A percentile compares a stretch with the other conserved stretches of the same genome.
phyloP scores from a whole-genome alignment of 1,140 invertebrate species.

The Diuraphis noxia region DNA sequence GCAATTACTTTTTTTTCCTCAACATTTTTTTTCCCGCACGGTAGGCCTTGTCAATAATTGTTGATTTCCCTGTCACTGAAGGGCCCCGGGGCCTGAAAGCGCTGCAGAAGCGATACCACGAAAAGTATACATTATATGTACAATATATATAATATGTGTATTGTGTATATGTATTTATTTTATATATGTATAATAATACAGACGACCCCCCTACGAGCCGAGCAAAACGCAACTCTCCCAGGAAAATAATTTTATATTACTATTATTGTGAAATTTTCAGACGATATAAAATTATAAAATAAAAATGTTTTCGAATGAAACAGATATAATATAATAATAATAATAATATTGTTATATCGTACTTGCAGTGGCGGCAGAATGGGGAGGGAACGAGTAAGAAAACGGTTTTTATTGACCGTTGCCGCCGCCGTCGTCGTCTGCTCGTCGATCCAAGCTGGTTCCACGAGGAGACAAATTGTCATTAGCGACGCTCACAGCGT shows the following conservation, averaged over 20 bases:
- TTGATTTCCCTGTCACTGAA: neutral
- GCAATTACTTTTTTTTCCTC: neutral
- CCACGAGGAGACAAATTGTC: conserved; percentile 47
- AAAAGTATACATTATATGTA: neutral
- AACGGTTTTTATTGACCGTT: conserved; percentile 40
- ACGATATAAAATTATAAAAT: conserved; percentile 23
- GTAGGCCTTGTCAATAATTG: conserved; percentile 5
- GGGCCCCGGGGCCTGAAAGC: neutral
- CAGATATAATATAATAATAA: neutral
- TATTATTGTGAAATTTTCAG: neutral
- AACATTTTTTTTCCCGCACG: neutral
- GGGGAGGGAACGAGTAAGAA: neutral
- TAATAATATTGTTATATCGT: neutral
- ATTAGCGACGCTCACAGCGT: conserved; percentile 52
- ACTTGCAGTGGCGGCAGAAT: neutral
- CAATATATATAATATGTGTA: neutral
- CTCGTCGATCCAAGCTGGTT: neutral
- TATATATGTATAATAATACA: neutral
- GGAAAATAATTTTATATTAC: neutral
- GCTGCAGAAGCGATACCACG: neutral
- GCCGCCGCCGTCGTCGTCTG: neutral
- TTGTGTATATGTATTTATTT: neutral
- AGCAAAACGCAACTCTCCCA: neutral
- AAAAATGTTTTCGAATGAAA: conserved; percentile 8
- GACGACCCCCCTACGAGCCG: conserved; percentile 2